phyloP scores from a whole-genome alignment of 2,113 vertebrate species.

The Thamnaconus septentrionalis region DNA sequence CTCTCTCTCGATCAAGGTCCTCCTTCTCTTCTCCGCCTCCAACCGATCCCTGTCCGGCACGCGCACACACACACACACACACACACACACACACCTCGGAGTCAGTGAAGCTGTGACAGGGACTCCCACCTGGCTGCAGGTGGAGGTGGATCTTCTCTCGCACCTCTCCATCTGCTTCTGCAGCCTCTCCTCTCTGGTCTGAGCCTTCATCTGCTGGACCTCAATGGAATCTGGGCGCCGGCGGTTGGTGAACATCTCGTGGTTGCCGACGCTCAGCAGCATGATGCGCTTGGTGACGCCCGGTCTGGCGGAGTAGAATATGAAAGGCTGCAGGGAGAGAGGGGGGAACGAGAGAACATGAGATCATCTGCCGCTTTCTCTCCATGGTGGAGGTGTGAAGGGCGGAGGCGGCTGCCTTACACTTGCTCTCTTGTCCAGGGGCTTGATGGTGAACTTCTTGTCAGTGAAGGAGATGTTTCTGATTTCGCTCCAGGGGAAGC shows the following conservation, averaged over 20 bases:
- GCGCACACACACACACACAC: background rate
- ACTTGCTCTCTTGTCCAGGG: conserved; percentile 93
- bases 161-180: conserved; percentile 92
- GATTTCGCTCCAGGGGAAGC: conserved; percentile 98
- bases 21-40: conserved; percentile 89
- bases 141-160: background rate
- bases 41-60: conserved; percentile 82
- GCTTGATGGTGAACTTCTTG: conserved; percentile 97
- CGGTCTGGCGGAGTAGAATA: conserved; percentile 90
- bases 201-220: conserved; percentile 98
- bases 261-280: conserved; percentile 95
- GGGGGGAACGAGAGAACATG: too few relatives aligned
- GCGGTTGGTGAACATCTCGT: conserved; percentile 92
- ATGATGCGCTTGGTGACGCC: conserved; percentile 94
- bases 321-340: conserved; percentile 81
- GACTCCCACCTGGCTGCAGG: background rate
- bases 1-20: conserved; percentile 87
- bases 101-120: too few relatives aligned
- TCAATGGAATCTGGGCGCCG: conserved; percentile 93
- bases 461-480: conserved; percentile 96
- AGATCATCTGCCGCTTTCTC: too few relatives aligned
- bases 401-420: conserved; percentile 77
- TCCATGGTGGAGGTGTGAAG: too few relatives aligned
- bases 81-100: too few relatives aligned
- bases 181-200: conserved; percentile 91